Evolutionary conservation across 2,797 vertebrate species (phyloP), one percentile per base, ranked within the genome.

Genomic region (Phoebastria nigripes): DNA sequence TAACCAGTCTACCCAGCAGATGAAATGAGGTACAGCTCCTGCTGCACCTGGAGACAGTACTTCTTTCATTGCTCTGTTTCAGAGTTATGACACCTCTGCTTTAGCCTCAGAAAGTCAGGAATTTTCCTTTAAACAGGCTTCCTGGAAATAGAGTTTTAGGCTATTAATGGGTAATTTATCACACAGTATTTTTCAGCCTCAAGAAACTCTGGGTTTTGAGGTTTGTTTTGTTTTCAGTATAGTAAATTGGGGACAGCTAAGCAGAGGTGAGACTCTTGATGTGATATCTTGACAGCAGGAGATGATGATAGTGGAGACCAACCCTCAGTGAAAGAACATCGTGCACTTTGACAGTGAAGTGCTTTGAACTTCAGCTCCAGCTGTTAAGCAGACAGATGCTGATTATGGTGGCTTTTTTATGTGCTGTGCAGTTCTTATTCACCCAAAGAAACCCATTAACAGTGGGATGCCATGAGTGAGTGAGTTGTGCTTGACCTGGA

Each of bases 41-140:
- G 76, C 96, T 87, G 96, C 98, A 98, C 97, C 97, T 98, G 98
- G 98, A 98, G 96, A 98, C 97, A 98, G 97, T 90, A 89, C 93
- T 76, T 94, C 98, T 98, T 98, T 98, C 97, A 98, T 98, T 96
- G 87, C 93, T 85, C 80, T 90, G 47, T 90, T 97, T 97, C 97
- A 97, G 96, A 98, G 95, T 97, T 98, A 96, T 85, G 97, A 95
- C 98, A 97, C 98, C 97, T 98, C 94, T 93, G 93, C 96, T 98
- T 97, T 96, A 97, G 95, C 97, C 97, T 97, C 94, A 95, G 96
- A 97, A 98, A 85, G 82, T 97, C 93, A 97, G 95, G 97, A 98
- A 97, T 97, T 98, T 98, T 97, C 97, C 97, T 98, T 98, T 97
- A 97, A 97, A 97, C 93, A 94, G 42, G 61, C 96, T 98, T 98